Base-by-base conservation (phyloP, 2,113 vertebrate species). In the Psophia crepitans region DNA sequence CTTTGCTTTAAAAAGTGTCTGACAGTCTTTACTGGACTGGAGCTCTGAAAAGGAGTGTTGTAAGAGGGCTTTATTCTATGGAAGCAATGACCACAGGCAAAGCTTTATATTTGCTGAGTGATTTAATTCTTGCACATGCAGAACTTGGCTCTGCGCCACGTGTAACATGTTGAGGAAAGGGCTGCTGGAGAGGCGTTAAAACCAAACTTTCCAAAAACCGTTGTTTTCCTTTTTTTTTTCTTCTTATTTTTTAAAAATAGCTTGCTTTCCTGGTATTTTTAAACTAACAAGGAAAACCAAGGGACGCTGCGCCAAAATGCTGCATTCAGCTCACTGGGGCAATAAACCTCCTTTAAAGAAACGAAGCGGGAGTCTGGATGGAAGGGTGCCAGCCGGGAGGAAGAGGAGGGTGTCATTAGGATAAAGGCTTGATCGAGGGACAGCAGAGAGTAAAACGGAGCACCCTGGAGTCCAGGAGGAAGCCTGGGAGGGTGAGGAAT, bases 1-100 rank as follows among this genome's bases (percentile, higher is more conserved):
- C 97, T 98, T 97, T 98, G 97, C 95, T 97, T 97, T 94, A 92
- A 87, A 97, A 97, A 97, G 97, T 95, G 95, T 97, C 95, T 96
- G 93, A 68, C 85, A 88, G 90, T 69, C 91, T 97, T 95, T 95
- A 85, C 96, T 94, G 95, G 93, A 37, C 89, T 83, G 69, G 90
- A 84, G 91, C 94, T 83, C 89, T 98, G 97, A 98, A 98, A 98
- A 96, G 69, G 84, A 68, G 65, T 95, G 93, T 97, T 98, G 97
- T 98, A 73, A 96, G 84, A 92, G 90, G 96, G 84, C 94, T 97
- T 97, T 97, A 94, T 97, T 97, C 95, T 96, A 27, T 97, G 89
- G 97, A 92, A 92, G 96, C 96, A 98, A 91, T 97, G 97, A 97
- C 95, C 93, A 97, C 95, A 98, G 97, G 94, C 96, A 97, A 96